Evolutionary conservation across 2,797 vertebrate species (phyloP).

Genomic region (Schizothorax lantsangensis): DNA sequence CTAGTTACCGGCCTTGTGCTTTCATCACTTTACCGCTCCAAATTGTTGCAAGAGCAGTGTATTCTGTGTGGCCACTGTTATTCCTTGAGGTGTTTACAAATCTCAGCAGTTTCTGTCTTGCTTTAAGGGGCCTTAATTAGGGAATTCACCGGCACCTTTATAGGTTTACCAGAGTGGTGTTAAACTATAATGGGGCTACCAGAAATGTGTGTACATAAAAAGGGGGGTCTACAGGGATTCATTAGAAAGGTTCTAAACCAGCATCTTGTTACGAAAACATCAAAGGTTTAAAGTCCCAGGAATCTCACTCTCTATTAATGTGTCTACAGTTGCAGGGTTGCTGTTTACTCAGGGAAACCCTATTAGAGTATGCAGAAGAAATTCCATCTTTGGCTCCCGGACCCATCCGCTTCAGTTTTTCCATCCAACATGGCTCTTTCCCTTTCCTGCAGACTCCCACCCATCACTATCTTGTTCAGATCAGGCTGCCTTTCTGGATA

Average conservation of each 20-base stretch:
- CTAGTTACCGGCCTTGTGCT: neutral
- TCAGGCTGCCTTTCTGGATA: conserved; percentile 77
- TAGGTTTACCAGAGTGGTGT: conserved; percentile 59
- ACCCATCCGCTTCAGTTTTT: conserved; percentile 83
- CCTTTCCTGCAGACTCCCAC: conserved; percentile 64
- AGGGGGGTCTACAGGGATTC: conserved; percentile 9
- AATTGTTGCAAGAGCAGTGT: neutral
- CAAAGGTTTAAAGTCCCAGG: conserved; percentile 54
- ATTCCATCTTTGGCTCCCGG: conserved; percentile 69
- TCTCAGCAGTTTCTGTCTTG: conserved; percentile 36
- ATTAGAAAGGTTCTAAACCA: conserved; percentile 42
- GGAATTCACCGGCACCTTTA: conserved; percentile 61
- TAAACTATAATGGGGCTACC: conserved; percentile 30
- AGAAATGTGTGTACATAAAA: conserved; percentile 41
- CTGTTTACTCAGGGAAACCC: conserved; percentile 90
- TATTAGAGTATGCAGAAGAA: conserved; percentile 78
- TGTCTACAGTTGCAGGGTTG: conserved; percentile 75
- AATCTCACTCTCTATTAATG: conserved; percentile 69
- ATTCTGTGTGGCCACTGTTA: neutral
- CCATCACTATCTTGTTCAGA: conserved; percentile 84
- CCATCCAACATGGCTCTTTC: conserved; percentile 68
- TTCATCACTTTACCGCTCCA: neutral
- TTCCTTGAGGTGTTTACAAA: neutral
- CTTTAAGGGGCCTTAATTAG: conserved; percentile 36
- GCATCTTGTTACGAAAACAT: conserved; percentile 63